Conservation (phyloP, 2,797 vertebrate genomes). For the Yasuhikotakia modesta region DNA sequence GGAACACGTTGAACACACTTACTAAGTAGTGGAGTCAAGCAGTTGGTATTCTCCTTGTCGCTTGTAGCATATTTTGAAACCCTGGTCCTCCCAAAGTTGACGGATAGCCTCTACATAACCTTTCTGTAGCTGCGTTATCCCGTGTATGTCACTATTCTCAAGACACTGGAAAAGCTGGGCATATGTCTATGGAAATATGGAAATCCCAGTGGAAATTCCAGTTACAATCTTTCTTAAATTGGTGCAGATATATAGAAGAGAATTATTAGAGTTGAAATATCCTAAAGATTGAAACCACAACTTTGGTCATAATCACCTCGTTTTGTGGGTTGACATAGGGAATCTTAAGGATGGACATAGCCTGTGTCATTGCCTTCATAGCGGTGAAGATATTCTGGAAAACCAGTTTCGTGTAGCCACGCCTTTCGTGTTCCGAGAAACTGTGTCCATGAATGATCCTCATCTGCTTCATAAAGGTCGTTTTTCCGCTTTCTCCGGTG, state of each 20-base stretch:
- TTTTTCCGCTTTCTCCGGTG: conserved; percentile 82
- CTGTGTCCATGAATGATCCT: conserved; percentile 80
- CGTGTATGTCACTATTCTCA: conserved; percentile 64
- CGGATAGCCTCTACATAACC: conserved; percentile 69
- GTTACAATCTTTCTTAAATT: background rate
- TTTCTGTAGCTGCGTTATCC: conserved; percentile 69
- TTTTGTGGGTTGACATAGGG: conserved; percentile 76
- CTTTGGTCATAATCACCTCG: conserved; percentile 71
- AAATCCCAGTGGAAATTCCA: background rate
- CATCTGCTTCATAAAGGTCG: conserved; percentile 83
- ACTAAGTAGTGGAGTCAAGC: conserved; percentile 83
- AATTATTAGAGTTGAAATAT: too few relatives aligned
- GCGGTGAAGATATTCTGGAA: conserved; percentile 80
- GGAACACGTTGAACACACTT: conserved; percentile 60
- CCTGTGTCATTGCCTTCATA: conserved; percentile 73
- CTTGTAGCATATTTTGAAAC: conserved; percentile 74
- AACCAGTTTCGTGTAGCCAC: conserved; percentile 74
- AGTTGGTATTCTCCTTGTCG: conserved; percentile 81
- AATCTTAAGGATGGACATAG: conserved; percentile 76
- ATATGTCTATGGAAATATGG: conserved; percentile 67
- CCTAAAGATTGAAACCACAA: background rate
- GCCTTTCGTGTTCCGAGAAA: conserved; percentile 77
- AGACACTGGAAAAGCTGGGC: conserved; percentile 64
- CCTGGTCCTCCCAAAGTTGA: conserved; percentile 76
- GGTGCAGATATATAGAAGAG: background rate